Percentiles rank a stretch among this genome's conserved stretches.
Conservation (phyloP, 1,140 invertebrate species). For the Heterodera schachtii region DNA sequence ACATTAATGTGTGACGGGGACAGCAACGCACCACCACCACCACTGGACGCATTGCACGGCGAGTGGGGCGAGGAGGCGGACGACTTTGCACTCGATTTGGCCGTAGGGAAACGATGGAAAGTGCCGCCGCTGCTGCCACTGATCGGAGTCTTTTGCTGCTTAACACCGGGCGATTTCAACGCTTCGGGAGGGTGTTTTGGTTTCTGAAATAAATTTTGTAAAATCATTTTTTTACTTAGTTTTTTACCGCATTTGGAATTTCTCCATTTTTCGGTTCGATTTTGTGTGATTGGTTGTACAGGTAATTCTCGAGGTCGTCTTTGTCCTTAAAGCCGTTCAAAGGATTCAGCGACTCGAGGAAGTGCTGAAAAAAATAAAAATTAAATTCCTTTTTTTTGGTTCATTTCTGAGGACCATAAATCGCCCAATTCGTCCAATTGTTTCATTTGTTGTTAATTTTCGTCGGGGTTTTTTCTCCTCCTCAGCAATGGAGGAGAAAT, state of each 20-base stretch:
- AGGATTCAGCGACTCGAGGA: conserved; percentile 53
- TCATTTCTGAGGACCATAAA: conserved; percentile 26
- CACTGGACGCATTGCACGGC: not conserved
- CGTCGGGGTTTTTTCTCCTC: not conserved
- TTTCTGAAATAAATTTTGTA: conserved; percentile 37
- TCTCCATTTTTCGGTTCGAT: conserved; percentile 54
- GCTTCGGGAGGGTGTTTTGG: conserved; percentile 48
- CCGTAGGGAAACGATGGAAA: not conserved
- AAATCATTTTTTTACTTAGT: conserved; percentile 5
- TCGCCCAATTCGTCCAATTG: conserved; percentile 5
- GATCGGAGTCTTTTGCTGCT: conserved; percentile 48
- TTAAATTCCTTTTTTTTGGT: not conserved
- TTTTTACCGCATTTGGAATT: conserved; percentile 36
- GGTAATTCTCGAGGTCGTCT: conserved; percentile 55
- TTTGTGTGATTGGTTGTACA: conserved; percentile 52
- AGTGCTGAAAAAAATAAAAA: conserved; percentile 43
- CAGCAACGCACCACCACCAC: conserved; percentile 4
- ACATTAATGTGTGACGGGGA: conserved; percentile 36
- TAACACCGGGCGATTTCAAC: conserved; percentile 53
- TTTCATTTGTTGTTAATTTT: not conserved
- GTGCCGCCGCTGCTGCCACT: conserved; percentile 15
- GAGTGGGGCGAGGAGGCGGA: conserved; percentile 29
- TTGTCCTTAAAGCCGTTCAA: conserved; percentile 56
- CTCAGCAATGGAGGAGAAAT: not conserved
- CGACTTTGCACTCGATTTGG: not conserved